These are phyloP conservation scores for Urosaurus nigricauda DNA, from an alignment of 2,797 vertebrate genomes.

Conservation along the genomic window DNA sequence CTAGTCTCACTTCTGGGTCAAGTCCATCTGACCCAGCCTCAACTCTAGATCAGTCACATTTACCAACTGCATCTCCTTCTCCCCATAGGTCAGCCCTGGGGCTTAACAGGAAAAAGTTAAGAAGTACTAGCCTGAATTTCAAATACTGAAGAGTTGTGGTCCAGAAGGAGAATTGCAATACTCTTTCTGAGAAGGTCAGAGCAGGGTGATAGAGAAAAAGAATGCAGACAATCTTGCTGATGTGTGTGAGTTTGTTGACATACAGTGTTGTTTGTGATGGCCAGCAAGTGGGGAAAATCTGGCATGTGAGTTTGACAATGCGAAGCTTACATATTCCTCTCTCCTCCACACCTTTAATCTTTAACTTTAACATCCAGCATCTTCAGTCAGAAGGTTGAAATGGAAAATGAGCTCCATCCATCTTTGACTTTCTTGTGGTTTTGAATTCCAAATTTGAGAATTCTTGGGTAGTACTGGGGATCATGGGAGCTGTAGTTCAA, in stretches of 20 bases:
- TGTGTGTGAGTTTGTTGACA: not conserved
- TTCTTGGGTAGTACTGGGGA: too few species aligned
- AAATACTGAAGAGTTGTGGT: not conserved
- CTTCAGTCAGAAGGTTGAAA: too few species aligned
- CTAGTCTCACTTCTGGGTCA: slow-evolving; percentile 4
- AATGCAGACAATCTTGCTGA: not conserved
- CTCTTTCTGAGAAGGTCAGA: not conserved
- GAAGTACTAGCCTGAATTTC: not conserved
- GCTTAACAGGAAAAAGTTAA: not conserved
- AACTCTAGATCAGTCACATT: not conserved
- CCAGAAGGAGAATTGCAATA: not conserved
- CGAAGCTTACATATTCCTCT: too few species aligned
- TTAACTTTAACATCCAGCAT: too few species aligned
- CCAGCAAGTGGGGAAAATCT: not conserved
- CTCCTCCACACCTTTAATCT: too few species aligned
- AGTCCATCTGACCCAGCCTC: slow-evolving; percentile 12
- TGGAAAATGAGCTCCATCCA: too few species aligned
- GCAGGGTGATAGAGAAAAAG: not conserved
- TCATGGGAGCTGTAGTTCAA: too few species aligned
- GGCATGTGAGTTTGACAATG: not conserved
- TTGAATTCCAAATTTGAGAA: too few species aligned
- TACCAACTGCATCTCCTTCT: not conserved
- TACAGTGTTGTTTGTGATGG: not conserved
- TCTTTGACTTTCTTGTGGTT: too few species aligned
- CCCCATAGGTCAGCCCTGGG: not conserved